Evolutionary conservation across 2,888 invertebrate species (phyloP), one percentile per base, ranked within the genome.

Genomic region (Tiliacea citrago): DNA sequence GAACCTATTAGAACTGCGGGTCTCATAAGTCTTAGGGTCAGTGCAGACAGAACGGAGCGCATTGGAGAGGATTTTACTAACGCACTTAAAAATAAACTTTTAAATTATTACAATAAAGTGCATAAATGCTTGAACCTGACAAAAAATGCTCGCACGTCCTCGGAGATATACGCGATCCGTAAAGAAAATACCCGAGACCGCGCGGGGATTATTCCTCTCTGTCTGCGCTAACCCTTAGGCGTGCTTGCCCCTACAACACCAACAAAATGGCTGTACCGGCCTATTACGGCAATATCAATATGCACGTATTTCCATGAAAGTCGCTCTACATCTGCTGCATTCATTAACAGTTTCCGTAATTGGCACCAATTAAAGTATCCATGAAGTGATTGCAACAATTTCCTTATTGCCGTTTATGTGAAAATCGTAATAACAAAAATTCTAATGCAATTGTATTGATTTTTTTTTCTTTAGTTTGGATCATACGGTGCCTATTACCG

Each of bases 281-380:
- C 49, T 35, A 47, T 62, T 81, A 74, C 81, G 13, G 51, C 81
- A 66, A 57, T 65, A 76, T 68, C 49, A 76, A 76, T 81, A 83
- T 65, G 61, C 66, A 58, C 68, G 42, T 35, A n/a, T 55, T 62
- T 68, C 69, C 53, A 73, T 71, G 70, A 79, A 84, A 86, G 74
- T 71, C 62, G 66, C 24, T 75, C 68, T 53, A 73, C 75, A 80
- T 79, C 68, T 77, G 63, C 71, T 74, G 65, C 75, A 81, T 77
- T 81, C 77, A 87, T 84, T 85, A 77, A 82, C 79, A 74, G 83
- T 87, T 89, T 91, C 90, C 87, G 88, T 88, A 87, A 88, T 88
- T 77, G 84, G 79, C 61, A 66, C 72, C 68, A 76, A 79, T 83
- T 81, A 74, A 86, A 85, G 85, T 86, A 82, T 84, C 77, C 73